Base-by-base conservation (phyloP, 2,888 invertebrate genomes). In the Campaea margaritaria region DNA sequence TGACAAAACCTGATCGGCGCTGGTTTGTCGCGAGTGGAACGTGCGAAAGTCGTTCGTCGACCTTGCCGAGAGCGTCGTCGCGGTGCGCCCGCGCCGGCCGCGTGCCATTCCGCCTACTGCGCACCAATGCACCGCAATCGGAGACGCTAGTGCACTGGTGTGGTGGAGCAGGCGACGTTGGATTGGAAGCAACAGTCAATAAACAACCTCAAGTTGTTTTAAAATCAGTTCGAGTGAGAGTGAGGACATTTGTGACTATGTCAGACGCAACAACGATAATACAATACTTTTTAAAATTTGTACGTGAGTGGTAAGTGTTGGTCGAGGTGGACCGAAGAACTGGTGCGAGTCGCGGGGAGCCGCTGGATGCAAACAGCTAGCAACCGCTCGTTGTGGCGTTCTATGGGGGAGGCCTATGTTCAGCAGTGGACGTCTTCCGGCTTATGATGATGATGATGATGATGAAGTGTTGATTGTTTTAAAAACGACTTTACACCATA, bases 1-100 rank as follows among this genome's bases (percentile, higher is more conserved):
- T 76, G 72, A 73, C 79, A 78, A 76, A 82, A 78, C 73, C 72
- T 70, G 73, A 74, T 72, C 67, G 62, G 61, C 59, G 68, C 67
- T 65, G 70, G 77, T 77, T 38, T 75, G 69, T 61, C 68, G 73
- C 72, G 62, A 76, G 68, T 76, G 74, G 79, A 85, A 79, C 86
- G 84, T 91, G 90, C 91, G 91, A 91, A 91, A 91, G 91, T 91
- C 91, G 91, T 88, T 82, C 89, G 86, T 87, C 91, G 91, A 91
- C 91, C 91, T 91, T 91, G 91, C 87, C 77, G 75, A 69, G 74
- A 82, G 78, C 79, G 78, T 77, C 79, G 76, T 64, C 70, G 71
- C 65, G 55, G 67, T 72, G 81, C 79, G 80, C 75, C 78, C 71
- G 74, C 82, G 79, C 80, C 68, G 69, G 67, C 83, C 80, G 85